A percentile compares a stretch with the other conserved stretches of the same genome.
These are phyloP conservation scores for Hassar affinis DNA, from an alignment of 2,113 vertebrate species.

Conservation along the genomic window DNA sequence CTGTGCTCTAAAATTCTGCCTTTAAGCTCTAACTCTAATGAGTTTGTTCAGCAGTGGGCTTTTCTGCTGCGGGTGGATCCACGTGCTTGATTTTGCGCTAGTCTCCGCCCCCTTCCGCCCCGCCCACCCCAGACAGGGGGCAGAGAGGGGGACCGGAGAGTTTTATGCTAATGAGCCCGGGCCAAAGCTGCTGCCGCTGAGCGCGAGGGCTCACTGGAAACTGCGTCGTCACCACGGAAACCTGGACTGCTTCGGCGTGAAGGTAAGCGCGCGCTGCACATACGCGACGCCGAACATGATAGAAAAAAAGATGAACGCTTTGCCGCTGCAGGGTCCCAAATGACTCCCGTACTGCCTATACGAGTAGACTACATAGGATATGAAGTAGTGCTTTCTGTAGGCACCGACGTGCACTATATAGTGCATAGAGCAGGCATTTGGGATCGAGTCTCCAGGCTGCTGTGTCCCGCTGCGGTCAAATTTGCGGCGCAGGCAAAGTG, in stretches of 20 bases:
- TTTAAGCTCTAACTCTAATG: not conserved
- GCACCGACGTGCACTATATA: not conserved
- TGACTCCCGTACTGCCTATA: not conserved
- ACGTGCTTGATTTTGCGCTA: conserved; percentile 27
- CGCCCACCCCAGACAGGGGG: not conserved
- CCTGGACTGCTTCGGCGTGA: conserved; percentile 67
- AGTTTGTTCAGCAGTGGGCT: not conserved
- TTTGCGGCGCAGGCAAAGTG: not conserved
- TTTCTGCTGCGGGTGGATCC: not conserved
- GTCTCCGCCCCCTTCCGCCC: conserved; percentile 12
- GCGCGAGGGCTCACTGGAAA: conserved; percentile 28
- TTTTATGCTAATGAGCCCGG: conserved; percentile 11
- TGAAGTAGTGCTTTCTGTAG: too few species aligned
- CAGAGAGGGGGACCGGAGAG: not conserved
- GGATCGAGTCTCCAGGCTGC: not conserved
- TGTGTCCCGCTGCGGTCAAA: conserved; percentile 23
- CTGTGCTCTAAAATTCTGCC: not conserved
- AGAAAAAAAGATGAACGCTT: not conserved
- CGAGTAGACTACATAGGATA: not conserved
- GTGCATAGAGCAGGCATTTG: not conserved
- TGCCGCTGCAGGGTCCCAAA: not conserved
- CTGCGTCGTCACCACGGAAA: conserved; percentile 57
- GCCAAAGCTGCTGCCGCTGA: conserved; percentile 21
- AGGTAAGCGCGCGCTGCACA: conserved; percentile 58
- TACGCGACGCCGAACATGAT: not conserved